These are phyloP conservation scores for Cremastinae sp. DNA, from an alignment of 2,888 invertebrate genomes.

Conservation along the genomic window DNA sequence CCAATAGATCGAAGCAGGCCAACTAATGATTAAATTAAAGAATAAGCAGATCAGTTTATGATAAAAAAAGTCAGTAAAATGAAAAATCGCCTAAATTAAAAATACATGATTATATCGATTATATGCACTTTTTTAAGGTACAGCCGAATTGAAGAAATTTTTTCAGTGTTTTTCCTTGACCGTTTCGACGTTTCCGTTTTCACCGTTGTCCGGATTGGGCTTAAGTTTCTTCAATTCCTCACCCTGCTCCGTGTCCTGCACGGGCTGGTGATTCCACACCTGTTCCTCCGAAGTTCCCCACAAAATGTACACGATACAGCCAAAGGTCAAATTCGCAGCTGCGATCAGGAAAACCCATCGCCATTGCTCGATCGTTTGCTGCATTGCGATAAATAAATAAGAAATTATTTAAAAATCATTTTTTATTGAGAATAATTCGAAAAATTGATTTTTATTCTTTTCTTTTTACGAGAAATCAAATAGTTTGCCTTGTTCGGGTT, in stretches of 20 bases:
- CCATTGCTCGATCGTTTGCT: slow-evolving; percentile 79
- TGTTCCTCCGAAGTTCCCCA: slow-evolving; percentile 76
- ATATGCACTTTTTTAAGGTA: neutral
- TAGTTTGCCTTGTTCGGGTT: too few relatives aligned
- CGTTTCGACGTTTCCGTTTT: slow-evolving; percentile 31
- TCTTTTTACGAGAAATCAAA: too few relatives aligned
- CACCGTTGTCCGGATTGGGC: slow-evolving; percentile 21
- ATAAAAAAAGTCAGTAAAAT: slow-evolving; percentile 3
- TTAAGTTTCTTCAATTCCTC: slow-evolving; percentile 67
- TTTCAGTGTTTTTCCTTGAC: slow-evolving; percentile 7
- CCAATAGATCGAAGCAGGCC: neutral
- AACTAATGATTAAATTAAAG: slow-evolving; percentile 6
- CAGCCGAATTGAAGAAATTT: slow-evolving; percentile 3
- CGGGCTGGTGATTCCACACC: slow-evolving; percentile 72
- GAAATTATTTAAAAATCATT: neutral
- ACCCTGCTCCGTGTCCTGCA: slow-evolving; percentile 49
- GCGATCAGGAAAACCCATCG: slow-evolving; percentile 75
- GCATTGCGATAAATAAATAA: slow-evolving; percentile 40
- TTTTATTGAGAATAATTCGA: too few relatives aligned
- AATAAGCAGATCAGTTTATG: slow-evolving; percentile 34
- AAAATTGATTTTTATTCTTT: too few relatives aligned
- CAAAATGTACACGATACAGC: slow-evolving; percentile 68
- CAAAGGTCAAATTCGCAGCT: slow-evolving; percentile 69
- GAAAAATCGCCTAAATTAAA: slow-evolving; percentile 15
- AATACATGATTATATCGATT: neutral